Evolutionary conservation across 2,888 invertebrate genomes (phyloP), one percentile per base, ranked within the genome.

Genomic region (Octodonta nipae): DNA sequence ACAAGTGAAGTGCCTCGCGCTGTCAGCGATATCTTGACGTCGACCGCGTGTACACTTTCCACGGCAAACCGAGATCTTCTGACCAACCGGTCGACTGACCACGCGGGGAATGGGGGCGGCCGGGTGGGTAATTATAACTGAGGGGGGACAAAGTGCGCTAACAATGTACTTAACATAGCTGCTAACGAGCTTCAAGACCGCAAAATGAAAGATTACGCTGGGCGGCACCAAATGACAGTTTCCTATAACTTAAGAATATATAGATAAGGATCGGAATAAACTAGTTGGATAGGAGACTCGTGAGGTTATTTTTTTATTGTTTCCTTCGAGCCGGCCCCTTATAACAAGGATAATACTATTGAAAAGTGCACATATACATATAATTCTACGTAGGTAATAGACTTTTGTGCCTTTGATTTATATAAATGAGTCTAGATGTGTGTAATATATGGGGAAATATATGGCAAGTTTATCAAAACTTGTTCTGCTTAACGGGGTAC

Each of bases 51-150:
- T 56, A 51, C 55, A 54, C 54, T 58, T 56, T 57, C 57, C 55
- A 56, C 60, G 56, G 55, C 56, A 50, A 53, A 52, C 55, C 54
- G 60, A 56, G 60, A 60, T 60, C 55, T 51, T 60, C 60, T 59
- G 61, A 54, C 58, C 58, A 39, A 43, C 62, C 53, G 47, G 40
- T 40, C 39, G 52, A 25, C 15, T 28, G 28, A 15, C 22, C 22
- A n/a, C 22, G 10, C 40, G 43, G 62, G 53, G 47, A 37, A 41
- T 38, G 51, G 29, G 35, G 37, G 33, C 26, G 36, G 31, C 32
- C 33, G 36, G 40, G 34, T 28, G 28, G 26, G 52, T 58, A 55
- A 54, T 56, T 55, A 56, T 55, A 46, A 36, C 42, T 37, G 46
- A 47, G 51, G 51, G 47, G 44, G 37, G 41, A 40, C 33, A 54